A percentile compares a stretch with the other conserved stretches of the same genome.
Conservation (phyloP, 1,140 invertebrate species). For the Cyclina sinensis region DNA sequence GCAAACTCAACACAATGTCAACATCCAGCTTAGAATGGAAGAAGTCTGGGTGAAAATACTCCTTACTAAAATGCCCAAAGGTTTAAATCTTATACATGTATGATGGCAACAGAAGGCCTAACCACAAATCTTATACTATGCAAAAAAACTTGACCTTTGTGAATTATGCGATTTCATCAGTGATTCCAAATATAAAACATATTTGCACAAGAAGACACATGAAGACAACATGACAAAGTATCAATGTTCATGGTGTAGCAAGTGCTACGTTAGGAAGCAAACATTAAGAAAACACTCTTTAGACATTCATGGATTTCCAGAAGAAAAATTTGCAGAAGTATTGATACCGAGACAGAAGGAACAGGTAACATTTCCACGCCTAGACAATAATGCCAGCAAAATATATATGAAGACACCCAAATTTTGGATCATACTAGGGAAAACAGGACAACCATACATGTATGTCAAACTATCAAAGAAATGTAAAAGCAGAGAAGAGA, state of each 20-base stretch:
- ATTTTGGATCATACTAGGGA: background rate
- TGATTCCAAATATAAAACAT: background rate
- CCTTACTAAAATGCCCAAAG: background rate
- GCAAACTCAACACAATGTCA: background rate
- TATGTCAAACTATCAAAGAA: background rate
- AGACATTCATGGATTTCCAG: background rate
- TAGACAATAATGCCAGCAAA: background rate
- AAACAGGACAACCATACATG: background rate
- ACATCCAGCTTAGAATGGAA: background rate
- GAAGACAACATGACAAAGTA: background rate
- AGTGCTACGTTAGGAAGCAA: background rate
- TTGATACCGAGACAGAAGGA: background rate
- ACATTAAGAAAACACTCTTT: background rate
- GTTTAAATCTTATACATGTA: background rate
- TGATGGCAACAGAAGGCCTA: background rate
- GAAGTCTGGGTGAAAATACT: background rate
- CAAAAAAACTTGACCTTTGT: background rate
- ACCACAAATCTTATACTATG: background rate
- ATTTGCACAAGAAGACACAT: background rate
- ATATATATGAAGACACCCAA: background rate
- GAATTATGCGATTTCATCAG: background rate
- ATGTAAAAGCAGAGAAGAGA: no score
- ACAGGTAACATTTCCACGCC: background rate
- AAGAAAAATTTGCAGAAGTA: background rate
- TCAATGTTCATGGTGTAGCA: background rate